Evolutionary conservation across 2,113 vertebrate species (phyloP).

Genomic region (Gila orcuttii): DNA sequence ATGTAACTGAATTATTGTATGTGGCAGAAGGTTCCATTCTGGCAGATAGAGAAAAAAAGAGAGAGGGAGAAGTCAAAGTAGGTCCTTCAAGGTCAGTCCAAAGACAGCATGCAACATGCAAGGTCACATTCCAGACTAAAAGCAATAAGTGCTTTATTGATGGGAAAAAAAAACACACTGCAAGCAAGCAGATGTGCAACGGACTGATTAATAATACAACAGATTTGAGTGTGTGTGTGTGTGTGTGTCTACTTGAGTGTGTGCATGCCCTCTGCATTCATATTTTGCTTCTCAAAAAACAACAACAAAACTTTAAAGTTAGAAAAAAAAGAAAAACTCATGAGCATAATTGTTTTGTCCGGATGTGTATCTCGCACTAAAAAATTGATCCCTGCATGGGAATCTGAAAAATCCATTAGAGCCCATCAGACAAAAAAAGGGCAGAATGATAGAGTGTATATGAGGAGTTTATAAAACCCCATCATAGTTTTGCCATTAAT

Average conservation of each 20-base stretch:
- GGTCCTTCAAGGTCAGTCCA: slow-evolving; percentile 84
- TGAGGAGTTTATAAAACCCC: slow-evolving; percentile 47
- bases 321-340: slow-evolving; percentile 15
- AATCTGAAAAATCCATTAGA: slow-evolving; percentile 70
- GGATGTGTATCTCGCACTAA: slow-evolving; percentile 45
- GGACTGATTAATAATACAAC: slow-evolving; percentile 79
- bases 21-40: slow-evolving; percentile 66
- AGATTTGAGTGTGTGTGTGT: slow-evolving; percentile 61
- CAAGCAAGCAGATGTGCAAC: slow-evolving; percentile 75
- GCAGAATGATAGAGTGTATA: slow-evolving; percentile 62
- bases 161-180: slow-evolving; percentile 72
- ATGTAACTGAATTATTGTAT: slow-evolving; percentile 65
- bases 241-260: slow-evolving; percentile 21
- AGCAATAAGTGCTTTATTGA: slow-evolving; percentile 94
- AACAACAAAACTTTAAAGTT: slow-evolving; percentile 23
- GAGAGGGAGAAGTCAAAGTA: slow-evolving; percentile 68
- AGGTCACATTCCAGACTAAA: slow-evolving; percentile 87
- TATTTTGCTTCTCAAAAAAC: slow-evolving; percentile 17
- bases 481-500: slow-evolving; percentile 39
- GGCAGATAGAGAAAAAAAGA: slow-evolving; percentile 49
- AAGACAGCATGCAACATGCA: slow-evolving; percentile 77
- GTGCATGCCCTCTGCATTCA: slow-evolving; percentile 15
- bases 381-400: slow-evolving; percentile 68
- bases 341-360: slow-evolving; percentile 55
- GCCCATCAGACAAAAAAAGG: slow-evolving; percentile 59